Evolutionary conservation across 2,888 invertebrate species (phyloP), one percentile per base, ranked within the genome.

Genomic region (Dorcus parallelipipedus): DNA sequence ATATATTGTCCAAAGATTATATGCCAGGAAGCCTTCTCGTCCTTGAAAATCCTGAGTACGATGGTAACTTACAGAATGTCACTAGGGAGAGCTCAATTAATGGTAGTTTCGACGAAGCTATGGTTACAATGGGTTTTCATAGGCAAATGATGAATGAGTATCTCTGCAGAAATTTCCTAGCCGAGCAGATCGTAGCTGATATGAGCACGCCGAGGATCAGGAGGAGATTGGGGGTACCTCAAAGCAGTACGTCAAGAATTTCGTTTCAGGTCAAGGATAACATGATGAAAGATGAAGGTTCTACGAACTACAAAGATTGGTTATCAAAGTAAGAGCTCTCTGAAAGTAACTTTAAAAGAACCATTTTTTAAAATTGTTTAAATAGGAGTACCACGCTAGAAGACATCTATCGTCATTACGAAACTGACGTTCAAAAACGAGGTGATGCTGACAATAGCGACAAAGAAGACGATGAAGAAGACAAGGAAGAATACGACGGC

Each of bases 61-160:
- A 47, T 7, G 49, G 17, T 10, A 50, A 9, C 17, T 53, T 53
- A 47, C 10, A 48, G 1, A 56, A 63, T 10, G 14, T 17, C 3
- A 39, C 14, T 3, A 2, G 7, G 20, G 39, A 52, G 61, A 20
- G 59, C 52, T 7, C 52, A 33, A 33, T 62, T 1, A 78, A 86
- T 70, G 89, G 88, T 9, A 83, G 84, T 3, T 84, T 88, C 42
- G 78, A 80, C 64, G 82, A 82, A 41, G 90, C 89, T 0, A 78
- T 87, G 26, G 80, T 81, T 17, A 85, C 86, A 5, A 85, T 90
- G 80, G 81, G 80, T 56, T 90, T 81, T 78, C 89, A 90, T 74
- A 86, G 90, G 69, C 83, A 83, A 74, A 88, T 86, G 83, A 89
- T 91, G 86, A 90, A 90, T 70, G 89, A 91, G 72, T 91, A 89